Conservation (phyloP, 2,888 invertebrate genomes). For the Gandaritis pyraliata region DNA sequence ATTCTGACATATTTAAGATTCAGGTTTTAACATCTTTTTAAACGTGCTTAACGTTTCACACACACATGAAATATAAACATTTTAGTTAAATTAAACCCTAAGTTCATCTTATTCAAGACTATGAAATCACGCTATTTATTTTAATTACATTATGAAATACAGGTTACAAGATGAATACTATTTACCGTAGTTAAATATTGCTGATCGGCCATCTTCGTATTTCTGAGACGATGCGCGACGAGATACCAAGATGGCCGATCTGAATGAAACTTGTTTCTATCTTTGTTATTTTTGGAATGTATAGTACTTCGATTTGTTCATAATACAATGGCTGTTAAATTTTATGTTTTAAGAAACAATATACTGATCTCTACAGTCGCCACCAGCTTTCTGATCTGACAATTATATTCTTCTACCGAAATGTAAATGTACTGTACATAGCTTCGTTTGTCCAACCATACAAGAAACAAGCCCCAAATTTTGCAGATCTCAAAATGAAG, state of each 20-base stretch:
- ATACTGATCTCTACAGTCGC: conserved; percentile 28
- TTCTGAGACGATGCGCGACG: neutral
- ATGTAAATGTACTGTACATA: conserved; percentile 46
- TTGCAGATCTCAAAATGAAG: conserved; percentile 19
- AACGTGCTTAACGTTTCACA: neutral
- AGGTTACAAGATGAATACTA: neutral
- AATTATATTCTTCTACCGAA: conserved; percentile 28
- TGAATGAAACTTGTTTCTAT: neutral
- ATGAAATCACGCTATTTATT: neutral
- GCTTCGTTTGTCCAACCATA: conserved; percentile 70
- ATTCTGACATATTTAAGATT: no score
- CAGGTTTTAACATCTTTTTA: no score
- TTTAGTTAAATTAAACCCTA: neutral
- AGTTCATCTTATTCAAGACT: no score
- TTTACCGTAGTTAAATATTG: neutral
- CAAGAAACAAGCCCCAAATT: conserved; percentile 46
- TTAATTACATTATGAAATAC: neutral
- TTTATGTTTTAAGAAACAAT: conserved; percentile 26
- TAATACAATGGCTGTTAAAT: conserved; percentile 38
- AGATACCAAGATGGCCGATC: neutral
- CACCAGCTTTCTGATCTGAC: conserved; percentile 30
- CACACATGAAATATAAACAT: neutral
- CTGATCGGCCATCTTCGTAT: conserved; percentile 1
- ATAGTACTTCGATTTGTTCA: conserved; percentile 25
- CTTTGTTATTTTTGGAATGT: conserved; percentile 30